These are phyloP conservation scores for Ptychobarbus kaznakovi DNA, from an alignment of 2,797 vertebrate genomes.

Conservation along the genomic window DNA sequence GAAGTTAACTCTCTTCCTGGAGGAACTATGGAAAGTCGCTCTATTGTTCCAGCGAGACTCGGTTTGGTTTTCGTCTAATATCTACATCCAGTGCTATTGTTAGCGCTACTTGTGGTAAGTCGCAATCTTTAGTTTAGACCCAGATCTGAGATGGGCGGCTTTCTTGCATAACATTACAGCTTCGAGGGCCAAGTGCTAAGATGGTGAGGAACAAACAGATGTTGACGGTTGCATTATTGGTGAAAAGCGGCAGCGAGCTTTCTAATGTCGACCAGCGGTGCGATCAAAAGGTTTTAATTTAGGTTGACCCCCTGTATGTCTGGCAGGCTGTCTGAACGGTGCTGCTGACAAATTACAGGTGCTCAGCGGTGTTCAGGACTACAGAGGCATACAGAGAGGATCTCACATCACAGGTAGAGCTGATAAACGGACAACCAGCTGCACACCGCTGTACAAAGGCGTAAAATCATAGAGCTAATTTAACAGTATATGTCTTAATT, in stretches of 20 bases:
- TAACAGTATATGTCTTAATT: neutral
- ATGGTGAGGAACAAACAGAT: slow-evolving; percentile 73
- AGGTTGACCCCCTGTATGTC: slow-evolving; percentile 68
- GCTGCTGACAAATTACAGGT: slow-evolving; percentile 54
- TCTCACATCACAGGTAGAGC: slow-evolving; percentile 22
- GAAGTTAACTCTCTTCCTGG: slow-evolving; percentile 63
- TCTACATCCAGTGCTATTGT: slow-evolving; percentile 36
- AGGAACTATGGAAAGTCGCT: slow-evolving; percentile 23
- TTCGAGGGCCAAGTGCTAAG: slow-evolving; percentile 64
- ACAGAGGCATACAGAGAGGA: slow-evolving; percentile 42
- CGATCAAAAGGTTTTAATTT: slow-evolving; percentile 74
- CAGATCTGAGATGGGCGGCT: slow-evolving; percentile 61
- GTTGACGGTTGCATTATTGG: slow-evolving; percentile 74
- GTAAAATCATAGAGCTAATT: neutral
- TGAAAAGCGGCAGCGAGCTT: slow-evolving; percentile 61
- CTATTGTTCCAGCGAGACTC: slow-evolving; percentile 50
- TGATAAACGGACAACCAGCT: slow-evolving; percentile 1
- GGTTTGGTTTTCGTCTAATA: slow-evolving; percentile 10
- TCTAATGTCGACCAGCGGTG: slow-evolving; percentile 62
- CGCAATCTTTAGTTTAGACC: slow-evolving; percentile 59
- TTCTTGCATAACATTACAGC: slow-evolving; percentile 55
- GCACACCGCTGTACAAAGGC: neutral
- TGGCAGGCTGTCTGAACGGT: slow-evolving; percentile 57
- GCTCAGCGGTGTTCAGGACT: slow-evolving; percentile 53
- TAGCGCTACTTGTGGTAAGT: slow-evolving; percentile 40